A percentile compares a stretch with the other conserved stretches of the same genome.
phyloP scores from a whole-genome alignment of 2,113 vertebrate genomes.

The Eulemur rufifrons region DNA sequence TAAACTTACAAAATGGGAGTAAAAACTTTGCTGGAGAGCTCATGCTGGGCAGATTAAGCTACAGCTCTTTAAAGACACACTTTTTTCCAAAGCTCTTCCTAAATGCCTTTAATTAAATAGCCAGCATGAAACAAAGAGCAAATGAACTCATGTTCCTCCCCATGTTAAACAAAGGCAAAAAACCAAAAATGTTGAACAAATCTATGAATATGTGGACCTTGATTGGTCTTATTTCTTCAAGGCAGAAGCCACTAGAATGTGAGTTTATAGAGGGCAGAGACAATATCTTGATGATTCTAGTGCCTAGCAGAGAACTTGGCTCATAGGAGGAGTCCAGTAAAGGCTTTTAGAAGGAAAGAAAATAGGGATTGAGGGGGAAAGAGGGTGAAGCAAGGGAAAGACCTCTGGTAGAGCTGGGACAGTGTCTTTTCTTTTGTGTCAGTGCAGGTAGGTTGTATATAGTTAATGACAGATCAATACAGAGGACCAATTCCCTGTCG shows the following conservation, averaged over 20 bases:
- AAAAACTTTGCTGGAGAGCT: neutral
- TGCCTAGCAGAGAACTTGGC: neutral
- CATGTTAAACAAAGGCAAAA: neutral
- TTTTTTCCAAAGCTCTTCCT: neutral
- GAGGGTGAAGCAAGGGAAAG: neutral
- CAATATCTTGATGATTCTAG: neutral
- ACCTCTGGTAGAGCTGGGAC: neutral
- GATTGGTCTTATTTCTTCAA: neutral
- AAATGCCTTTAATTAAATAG: constrained; percentile 15
- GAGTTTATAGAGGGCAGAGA: neutral
- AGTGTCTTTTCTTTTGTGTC: neutral
- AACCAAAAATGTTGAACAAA: neutral
- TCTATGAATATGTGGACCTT: neutral
- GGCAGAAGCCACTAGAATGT: neutral
- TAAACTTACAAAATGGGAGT: neutral
- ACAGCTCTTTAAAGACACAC: neutral
- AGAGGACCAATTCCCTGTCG: neutral
- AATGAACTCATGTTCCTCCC: neutral
- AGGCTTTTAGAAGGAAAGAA: neutral
- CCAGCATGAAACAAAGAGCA: neutral
- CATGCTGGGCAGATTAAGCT: neutral
- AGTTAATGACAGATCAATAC: neutral
- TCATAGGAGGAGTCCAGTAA: neutral
- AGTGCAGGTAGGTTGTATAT: neutral
- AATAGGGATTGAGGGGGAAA: neutral